Conservation (phyloP, 53 echinoderm and acorn worm genomes). For the Echinometra lucunter region DNA sequence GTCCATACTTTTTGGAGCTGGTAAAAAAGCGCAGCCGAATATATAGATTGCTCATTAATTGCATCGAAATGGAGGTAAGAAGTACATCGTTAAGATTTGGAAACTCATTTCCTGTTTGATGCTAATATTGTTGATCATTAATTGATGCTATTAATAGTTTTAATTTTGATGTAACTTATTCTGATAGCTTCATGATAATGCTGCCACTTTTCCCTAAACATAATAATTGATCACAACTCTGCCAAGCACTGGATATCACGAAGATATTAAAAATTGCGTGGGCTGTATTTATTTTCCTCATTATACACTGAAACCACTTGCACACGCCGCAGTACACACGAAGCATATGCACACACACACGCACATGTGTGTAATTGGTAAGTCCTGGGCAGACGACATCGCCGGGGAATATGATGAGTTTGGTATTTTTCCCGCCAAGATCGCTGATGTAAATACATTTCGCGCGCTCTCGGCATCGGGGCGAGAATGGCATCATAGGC, state of each 20-base stretch:
- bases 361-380: neutral
- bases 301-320: neutral
- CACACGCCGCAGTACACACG: neutral
- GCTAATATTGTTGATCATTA: neutral
- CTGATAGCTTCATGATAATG: neutral
- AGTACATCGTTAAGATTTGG: neutral
- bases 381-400: neutral
- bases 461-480: neutral
- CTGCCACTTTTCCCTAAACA: neutral
- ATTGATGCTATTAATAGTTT: neutral
- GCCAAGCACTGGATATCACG: neutral
- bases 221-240: neutral
- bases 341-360: neutral
- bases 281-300: neutral
- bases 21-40: neutral
- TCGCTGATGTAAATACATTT: constrained; percentile 21
- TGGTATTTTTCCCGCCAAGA: neutral
- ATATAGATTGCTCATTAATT: neutral
- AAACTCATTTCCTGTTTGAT: neutral
- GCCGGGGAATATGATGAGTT: constrained; percentile 2
- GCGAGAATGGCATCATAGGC: neutral
- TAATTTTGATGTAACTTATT: neutral
- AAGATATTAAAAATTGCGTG: constrained; percentile 20
- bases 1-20: neutral
- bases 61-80: neutral